phyloP scores from a whole-genome alignment of 2,113 vertebrate species.

The Felis catus region F.catus_Fca126_mat1.0 CM031425.1:7220501-7221000 shows the following conservation, averaged over 20 bases:
- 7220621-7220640: not conserved
- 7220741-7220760: not conserved
- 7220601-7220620: not conserved
- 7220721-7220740: not conserved
- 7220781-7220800: not conserved
- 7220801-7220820: not conserved
- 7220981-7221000: not conserved
- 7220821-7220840: not conserved
- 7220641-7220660: not conserved
- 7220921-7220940: not conserved
- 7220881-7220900: not conserved
- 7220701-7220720: not conserved
- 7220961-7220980: not conserved
- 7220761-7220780: not conserved
- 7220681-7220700: not conserved
- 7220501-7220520: slow-evolving; percentile 44
- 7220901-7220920: not conserved
- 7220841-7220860: not conserved
- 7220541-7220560: slow-evolving; percentile 15
- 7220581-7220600: not conserved
- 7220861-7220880: not conserved
- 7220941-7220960: not conserved
- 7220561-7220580: not conserved
- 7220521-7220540: slow-evolving; percentile 54
- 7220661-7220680: not conserved